These are phyloP conservation scores for Anarrhichthys ocellatus DNA, from an alignment of 2,113 vertebrate genomes.

Conservation along the genomic window DNA sequence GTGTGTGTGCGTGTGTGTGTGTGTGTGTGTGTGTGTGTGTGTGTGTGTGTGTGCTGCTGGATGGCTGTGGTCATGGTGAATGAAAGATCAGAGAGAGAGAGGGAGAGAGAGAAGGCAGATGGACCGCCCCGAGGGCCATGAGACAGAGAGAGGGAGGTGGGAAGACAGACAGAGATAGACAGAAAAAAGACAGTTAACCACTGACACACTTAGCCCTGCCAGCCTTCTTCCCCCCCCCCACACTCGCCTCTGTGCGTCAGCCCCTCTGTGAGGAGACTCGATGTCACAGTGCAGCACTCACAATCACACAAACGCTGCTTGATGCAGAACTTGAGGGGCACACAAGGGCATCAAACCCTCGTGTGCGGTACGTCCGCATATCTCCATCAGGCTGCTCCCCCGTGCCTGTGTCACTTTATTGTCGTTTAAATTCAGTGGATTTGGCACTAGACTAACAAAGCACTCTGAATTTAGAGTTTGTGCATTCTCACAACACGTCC, in stretches of 20 bases:
- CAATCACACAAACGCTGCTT: constrained; percentile 13
- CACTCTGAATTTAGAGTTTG: not conserved
- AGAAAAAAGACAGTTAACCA: constrained; percentile 61
- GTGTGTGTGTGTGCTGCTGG: constrained; percentile 54
- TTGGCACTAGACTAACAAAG: not conserved
- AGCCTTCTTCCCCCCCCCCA: constrained; percentile 42
- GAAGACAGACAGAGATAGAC: constrained; percentile 25
- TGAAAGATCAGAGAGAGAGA: constrained; percentile 80
- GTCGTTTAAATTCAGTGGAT: not conserved
- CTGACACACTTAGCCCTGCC: constrained; percentile 66
- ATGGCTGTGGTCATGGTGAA: constrained; percentile 82
- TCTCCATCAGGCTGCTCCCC: not conserved
- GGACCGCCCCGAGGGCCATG: constrained; percentile 80
- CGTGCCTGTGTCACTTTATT: not conserved
- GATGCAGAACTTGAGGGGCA: constrained; percentile 13
- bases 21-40: constrained; percentile 17
- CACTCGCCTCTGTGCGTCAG: constrained; percentile 34
- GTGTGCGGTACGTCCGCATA: not conserved
- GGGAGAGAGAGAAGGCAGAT: constrained; percentile 78
- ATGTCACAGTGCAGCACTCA: constrained; percentile 33
- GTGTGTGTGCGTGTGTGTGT: constrained; percentile 42
- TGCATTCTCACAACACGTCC: not conserved
- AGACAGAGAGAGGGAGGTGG: constrained; percentile 43
- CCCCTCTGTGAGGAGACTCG: constrained; percentile 32
- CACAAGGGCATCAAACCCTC: not conserved